Conservation (phyloP, 2,888 invertebrate genomes). For the Gymnoscelis rufifasciata region DNA sequence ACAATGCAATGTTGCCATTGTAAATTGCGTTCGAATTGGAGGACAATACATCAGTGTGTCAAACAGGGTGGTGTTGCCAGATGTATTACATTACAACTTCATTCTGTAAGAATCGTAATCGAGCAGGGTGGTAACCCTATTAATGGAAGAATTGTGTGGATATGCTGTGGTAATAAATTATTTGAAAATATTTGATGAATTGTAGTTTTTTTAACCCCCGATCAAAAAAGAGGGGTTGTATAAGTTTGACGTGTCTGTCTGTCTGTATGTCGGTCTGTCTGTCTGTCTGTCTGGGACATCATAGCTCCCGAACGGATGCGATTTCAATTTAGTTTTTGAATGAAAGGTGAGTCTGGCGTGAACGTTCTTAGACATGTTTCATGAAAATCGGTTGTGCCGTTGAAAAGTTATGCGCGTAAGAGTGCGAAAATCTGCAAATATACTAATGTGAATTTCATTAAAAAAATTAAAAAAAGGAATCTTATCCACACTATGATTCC, state of each 20-base stretch:
- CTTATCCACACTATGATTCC: conserved; percentile 36
- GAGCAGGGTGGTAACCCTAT: conserved; percentile 45
- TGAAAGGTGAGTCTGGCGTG: too few species aligned
- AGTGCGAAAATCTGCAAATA: too few species aligned
- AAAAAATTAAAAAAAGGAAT: not conserved
- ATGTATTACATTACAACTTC: conserved; percentile 75
- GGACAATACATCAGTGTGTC: conserved; percentile 68
- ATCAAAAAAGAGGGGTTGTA: too few species aligned
- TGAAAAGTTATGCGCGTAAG: too few species aligned
- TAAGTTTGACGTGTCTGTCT: too few species aligned
- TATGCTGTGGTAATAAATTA: conserved; percentile 16
- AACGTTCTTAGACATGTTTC: too few species aligned
- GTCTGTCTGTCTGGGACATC: too few species aligned
- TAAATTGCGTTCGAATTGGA: conserved; percentile 54
- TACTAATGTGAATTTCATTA: too few species aligned
- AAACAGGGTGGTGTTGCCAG: conserved; percentile 60
- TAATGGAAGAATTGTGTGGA: conserved; percentile 40
- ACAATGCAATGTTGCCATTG: conserved; percentile 55
- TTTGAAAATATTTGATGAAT: not conserved
- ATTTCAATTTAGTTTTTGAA: too few species aligned
- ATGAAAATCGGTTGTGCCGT: too few species aligned
- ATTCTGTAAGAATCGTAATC: conserved; percentile 66
- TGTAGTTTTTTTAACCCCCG: not conserved
- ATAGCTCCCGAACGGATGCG: too few species aligned
- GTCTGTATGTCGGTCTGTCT: too few species aligned